Evolutionary conservation across 1,140 invertebrate species (phyloP).

Genomic region (Microplitis mediator): DNA sequence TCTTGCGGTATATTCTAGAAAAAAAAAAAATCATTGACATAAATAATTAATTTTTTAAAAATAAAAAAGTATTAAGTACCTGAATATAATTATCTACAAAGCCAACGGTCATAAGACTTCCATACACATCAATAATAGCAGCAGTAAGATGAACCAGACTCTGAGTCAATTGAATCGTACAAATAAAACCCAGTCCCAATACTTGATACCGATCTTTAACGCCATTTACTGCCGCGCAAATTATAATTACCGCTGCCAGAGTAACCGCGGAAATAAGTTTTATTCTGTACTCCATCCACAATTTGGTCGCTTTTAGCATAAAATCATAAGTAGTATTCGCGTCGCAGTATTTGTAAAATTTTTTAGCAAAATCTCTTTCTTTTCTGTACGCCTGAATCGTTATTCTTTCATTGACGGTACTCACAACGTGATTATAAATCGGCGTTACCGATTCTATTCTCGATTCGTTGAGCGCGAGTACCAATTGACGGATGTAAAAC

Average conservation of each 20-base stretch:
- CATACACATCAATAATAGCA: conserved; percentile 31
- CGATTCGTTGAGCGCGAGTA: conserved; percentile 32
- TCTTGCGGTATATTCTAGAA: conserved; percentile 29
- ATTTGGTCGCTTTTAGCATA: conserved; percentile 37
- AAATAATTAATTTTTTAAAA: neutral
- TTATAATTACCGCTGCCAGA: conserved; percentile 29
- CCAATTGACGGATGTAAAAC: conserved; percentile 29
- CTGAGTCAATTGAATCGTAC: conserved; percentile 31
- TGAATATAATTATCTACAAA: conserved; percentile 36
- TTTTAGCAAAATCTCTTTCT: conserved; percentile 39
- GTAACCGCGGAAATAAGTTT: conserved; percentile 36
- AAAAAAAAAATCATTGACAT: neutral
- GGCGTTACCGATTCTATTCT: conserved; percentile 32
- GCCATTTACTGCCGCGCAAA: conserved; percentile 26
- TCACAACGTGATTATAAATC: conserved; percentile 36
- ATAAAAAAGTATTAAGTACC: conserved; percentile 20
- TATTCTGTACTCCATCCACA: conserved; percentile 41
- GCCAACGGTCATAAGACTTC: conserved; percentile 35
- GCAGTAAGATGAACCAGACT: conserved; percentile 32
- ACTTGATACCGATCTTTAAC: conserved; percentile 31
- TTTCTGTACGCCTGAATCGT: conserved; percentile 41
- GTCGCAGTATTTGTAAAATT: conserved; percentile 41
- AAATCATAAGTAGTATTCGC: conserved; percentile 37
- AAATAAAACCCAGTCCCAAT: conserved; percentile 34
- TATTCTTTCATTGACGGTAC: conserved; percentile 35